These are phyloP conservation scores for Scaptomyza pallida DNA, from an alignment of 1,140 invertebrate genomes.

Conservation along the genomic window DNA sequence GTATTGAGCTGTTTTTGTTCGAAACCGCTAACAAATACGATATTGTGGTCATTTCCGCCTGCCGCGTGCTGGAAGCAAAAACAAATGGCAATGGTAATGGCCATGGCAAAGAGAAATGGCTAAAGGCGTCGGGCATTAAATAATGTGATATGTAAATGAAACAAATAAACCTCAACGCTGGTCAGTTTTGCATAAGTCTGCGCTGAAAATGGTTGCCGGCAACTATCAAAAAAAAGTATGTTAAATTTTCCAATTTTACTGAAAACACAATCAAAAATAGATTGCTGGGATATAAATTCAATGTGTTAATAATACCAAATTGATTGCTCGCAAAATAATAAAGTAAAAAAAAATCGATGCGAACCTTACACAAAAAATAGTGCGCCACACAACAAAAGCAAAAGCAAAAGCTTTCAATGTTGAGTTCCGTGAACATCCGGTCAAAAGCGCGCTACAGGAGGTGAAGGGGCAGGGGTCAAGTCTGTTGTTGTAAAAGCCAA, in stretches of 20 bases:
- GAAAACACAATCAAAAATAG: conserved; percentile 19
- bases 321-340: neutral
- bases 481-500: conserved; percentile 6
- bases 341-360: too few relatives aligned
- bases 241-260: conserved; percentile 14
- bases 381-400: too few relatives aligned
- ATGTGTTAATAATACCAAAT: too few relatives aligned
- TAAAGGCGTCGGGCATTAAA: conserved; percentile 39
- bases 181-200: conserved; percentile 70
- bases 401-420: conserved; percentile 10
- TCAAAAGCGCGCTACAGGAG: neutral
- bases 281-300: too few relatives aligned
- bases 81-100: conserved; percentile 57
- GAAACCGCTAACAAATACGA: neutral
- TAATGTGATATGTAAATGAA: conserved; percentile 59
- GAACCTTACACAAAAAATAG: too few relatives aligned
- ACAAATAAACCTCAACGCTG: conserved; percentile 58
- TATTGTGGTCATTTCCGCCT: conserved; percentile 16
- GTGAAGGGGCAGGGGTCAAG: conserved; percentile 43
- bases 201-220: conserved; percentile 73
- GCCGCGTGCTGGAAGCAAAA: conserved; percentile 3
- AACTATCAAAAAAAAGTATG: conserved; percentile 66
- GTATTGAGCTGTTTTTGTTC: conserved; percentile 4
- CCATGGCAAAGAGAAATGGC: conserved; percentile 60
- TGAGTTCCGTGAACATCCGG: neutral